These are phyloP conservation scores for Pteromalus puparum DNA, from an alignment of 1,140 invertebrate genomes.

Conservation along the genomic window DNA sequence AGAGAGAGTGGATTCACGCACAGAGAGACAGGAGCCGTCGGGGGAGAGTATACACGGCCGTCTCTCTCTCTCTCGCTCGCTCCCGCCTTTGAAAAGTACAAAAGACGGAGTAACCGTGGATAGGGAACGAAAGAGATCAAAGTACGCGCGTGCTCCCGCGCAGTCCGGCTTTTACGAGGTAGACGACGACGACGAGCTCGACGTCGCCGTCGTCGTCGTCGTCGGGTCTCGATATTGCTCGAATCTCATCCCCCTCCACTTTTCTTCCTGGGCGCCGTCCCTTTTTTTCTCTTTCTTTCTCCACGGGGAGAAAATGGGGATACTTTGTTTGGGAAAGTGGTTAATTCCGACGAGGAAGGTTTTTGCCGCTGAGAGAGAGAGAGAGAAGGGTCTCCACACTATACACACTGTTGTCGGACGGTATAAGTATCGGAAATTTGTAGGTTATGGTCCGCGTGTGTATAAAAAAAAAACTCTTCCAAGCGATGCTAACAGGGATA, in stretches of 20 bases:
- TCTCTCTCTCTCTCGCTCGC: background rate
- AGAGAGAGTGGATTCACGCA: background rate
- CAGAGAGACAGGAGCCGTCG: background rate
- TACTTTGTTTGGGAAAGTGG: conserved; percentile 22
- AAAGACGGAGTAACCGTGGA: conserved; percentile 13
- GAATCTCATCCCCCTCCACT: background rate
- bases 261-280: background rate
- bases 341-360: conserved; percentile 4
- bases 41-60: background rate
- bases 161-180: conserved; percentile 28
- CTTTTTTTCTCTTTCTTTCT: conserved; percentile 18
- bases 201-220: background rate
- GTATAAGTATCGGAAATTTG: background rate
- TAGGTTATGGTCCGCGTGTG: background rate
- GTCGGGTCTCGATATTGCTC: background rate
- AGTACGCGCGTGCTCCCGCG: conserved; percentile 45
- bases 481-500: background rate
- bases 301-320: conserved; percentile 7
- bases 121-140: conserved; percentile 56
- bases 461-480: background rate
- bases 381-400: background rate
- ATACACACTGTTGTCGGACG: background rate
- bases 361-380: background rate
- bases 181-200: conserved; percentile 2
- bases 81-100: conserved; percentile 41